Base-by-base conservation (phyloP, 2,113 vertebrate species). In the Atrichornis clamosus region DNA sequence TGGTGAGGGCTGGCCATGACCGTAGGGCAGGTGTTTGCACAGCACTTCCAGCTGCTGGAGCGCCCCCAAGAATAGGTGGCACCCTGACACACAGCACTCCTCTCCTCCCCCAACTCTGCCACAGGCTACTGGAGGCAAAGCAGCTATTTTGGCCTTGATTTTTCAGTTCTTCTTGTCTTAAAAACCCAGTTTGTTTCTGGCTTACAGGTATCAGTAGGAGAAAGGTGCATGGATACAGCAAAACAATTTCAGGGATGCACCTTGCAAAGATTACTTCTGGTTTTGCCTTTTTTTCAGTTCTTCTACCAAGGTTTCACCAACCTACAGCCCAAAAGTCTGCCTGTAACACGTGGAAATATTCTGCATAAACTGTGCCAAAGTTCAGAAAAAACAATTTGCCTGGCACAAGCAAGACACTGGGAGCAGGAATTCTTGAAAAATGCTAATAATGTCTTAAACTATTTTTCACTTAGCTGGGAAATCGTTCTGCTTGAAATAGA, bases 401-500 rank as follows among this genome's bases (percentile, higher is more conserved):
- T 96, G 96, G 94, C 94, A 89, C 19, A 35, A 88, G 63, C 72
- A 76, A 47, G 58, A 96, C 73, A 93, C 79, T 46, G 65, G 93
- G 87, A 90, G 67, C 49, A 95, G 72, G 80, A 95, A 75, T 92
- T 94, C 93, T 94, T 97, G 84, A 93, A 97, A 97, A 98, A 87
- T 96, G 81, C 81, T 97, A 97, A 97, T 94, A 95, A 91, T 69
- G 93, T 89, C 89, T 95, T 90, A 95, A 94, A 96, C 79, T 84
- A 20, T 94, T 95, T 95, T 97, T 93, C 78, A 81, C 89, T 82
- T 47, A 80, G 63, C 96, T 94, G 94, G 96, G 95, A 97, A 97
- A 96, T 86, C 28, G 84, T 96, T 92, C 74, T 80, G 82, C 79
- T 93, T 96, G 62, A 79, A 91, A 96, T 53, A 96, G 68, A 92